Evolutionary conservation across 2,888 invertebrate genomes (phyloP), one percentile per base, ranked within the genome.

Genomic region (Bhutanitis thaidina): DNA sequence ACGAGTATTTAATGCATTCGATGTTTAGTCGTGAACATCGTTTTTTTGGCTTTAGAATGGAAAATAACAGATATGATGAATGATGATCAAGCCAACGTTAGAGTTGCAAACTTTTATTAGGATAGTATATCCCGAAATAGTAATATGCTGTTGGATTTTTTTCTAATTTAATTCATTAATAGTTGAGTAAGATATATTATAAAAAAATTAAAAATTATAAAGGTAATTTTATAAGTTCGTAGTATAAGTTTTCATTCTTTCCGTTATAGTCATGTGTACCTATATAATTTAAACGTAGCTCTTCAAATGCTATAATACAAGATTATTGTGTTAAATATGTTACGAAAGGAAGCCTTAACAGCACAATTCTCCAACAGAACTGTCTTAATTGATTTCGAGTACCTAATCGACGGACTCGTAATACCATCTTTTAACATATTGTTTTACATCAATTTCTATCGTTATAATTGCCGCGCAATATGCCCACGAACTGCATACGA

Each of bases 341-440:
- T 20, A 20, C 5, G 20, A 20, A 20, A 20, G 20, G 20, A 20
- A 20, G 27, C 12, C 25, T 14, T 12, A 27, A 3, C 34, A 15
- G 13, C 13, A 7, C 16, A 46, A 39, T 38, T 4, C 71, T 68
- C 72, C 73, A 72, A 74, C 67, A 65, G 72, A 69, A 71, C 69
- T 71, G 62, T 76, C 74, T 63, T 84, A 84, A 85, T 82, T 81
- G 80, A 84, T 83, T 82, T 60, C 75, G 68, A 80, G 77, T 74
- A 75, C 66, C 68, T 74, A 80, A 80, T 77, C 71, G 72, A 64
- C 64, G 62, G 73, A 79, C 74, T 71, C 68, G 75, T 75, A 79
- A 79, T 69, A 72, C 68, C 62, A 73, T 75, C 74, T 71, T 66
- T 67, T 72, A 75, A 80, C 71, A 75, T 73, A 81, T 79, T 65